phyloP scores from a whole-genome alignment of 2,113 vertebrate species.

The Campylorhamphus procurvoides region DNA sequence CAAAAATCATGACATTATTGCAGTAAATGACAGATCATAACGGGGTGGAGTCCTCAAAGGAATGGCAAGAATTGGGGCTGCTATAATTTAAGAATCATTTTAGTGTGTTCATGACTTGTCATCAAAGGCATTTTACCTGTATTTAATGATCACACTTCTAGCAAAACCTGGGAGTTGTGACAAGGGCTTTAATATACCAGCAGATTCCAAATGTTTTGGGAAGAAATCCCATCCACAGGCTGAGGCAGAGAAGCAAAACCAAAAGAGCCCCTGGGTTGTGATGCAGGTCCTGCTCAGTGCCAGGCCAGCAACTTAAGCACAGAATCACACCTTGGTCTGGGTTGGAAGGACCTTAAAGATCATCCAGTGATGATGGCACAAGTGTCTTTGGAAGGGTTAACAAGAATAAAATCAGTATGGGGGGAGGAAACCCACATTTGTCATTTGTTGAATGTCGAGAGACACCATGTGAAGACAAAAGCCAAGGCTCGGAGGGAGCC shows the following conservation, averaged over 20 bases:
- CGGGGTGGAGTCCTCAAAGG: neutral
- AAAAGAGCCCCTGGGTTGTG: fast-evolving
- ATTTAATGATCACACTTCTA: neutral
- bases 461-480: neutral
- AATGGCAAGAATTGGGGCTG: neutral
- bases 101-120: neutral
- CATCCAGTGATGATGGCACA: fast-evolving
- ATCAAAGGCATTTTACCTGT: neutral
- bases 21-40: neutral
- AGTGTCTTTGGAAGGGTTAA: neutral
- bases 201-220: neutral
- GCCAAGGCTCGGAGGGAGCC: neutral
- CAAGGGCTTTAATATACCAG: neutral
- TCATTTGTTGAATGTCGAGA: neutral
- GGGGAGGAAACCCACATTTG: neutral
- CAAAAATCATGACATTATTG: neutral
- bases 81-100: neutral
- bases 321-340: fast-evolving
- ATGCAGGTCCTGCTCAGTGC: neutral
- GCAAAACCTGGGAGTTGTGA: neutral
- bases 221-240: neutral
- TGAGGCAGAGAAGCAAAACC: neutral
- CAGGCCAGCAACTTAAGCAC: fast-evolving
- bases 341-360: neutral
- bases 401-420: neutral